Conservation (phyloP, 1,140 invertebrate genomes). For the Drosophila nasuta region DNA sequence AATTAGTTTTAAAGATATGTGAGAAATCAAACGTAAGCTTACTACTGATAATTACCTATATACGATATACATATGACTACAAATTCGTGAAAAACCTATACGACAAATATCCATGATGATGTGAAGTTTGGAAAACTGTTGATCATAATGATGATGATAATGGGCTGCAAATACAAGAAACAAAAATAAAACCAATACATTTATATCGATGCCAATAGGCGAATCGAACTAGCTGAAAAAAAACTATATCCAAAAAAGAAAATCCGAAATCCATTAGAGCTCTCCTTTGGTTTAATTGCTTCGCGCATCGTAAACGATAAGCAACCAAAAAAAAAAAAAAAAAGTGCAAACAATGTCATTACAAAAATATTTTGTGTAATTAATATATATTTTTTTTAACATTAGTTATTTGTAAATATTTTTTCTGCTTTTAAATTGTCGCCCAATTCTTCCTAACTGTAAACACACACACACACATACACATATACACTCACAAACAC, state of each 20-base stretch:
- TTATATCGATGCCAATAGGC: background rate
- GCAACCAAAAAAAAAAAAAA: slow-evolving; percentile 39
- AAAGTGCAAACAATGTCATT: slow-evolving; percentile 66
- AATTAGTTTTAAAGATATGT: slow-evolving; percentile 73
- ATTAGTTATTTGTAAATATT: slow-evolving; percentile 75
- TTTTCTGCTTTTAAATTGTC: slow-evolving; percentile 74
- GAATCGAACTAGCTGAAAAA: background rate
- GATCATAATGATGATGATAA: background rate
- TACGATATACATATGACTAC: slow-evolving; percentile 60
- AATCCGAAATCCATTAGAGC: slow-evolving; percentile 48
- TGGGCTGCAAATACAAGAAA: slow-evolving; percentile 4
- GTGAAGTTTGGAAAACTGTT: slow-evolving; percentile 63
- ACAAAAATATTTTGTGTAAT: slow-evolving; percentile 45
- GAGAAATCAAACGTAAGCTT: slow-evolving; percentile 81
- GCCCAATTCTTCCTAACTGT: slow-evolving; percentile 48
- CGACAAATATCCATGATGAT: slow-evolving; percentile 24
- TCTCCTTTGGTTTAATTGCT: slow-evolving; percentile 56
- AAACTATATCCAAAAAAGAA: slow-evolving; percentile 9
- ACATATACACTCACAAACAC: slow-evolving; percentile 20
- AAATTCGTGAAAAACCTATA: slow-evolving; percentile 38
- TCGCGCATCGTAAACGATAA: slow-evolving; percentile 49
- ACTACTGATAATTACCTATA: slow-evolving; percentile 77
- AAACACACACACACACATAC: slow-evolving; percentile 24
- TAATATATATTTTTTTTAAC: slow-evolving; percentile 63
- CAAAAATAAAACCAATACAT: background rate